Evolutionary conservation across 2,888 invertebrate genomes (phyloP), one percentile per base, ranked within the genome.

Genomic region (Drosophila tanythrix): DNA sequence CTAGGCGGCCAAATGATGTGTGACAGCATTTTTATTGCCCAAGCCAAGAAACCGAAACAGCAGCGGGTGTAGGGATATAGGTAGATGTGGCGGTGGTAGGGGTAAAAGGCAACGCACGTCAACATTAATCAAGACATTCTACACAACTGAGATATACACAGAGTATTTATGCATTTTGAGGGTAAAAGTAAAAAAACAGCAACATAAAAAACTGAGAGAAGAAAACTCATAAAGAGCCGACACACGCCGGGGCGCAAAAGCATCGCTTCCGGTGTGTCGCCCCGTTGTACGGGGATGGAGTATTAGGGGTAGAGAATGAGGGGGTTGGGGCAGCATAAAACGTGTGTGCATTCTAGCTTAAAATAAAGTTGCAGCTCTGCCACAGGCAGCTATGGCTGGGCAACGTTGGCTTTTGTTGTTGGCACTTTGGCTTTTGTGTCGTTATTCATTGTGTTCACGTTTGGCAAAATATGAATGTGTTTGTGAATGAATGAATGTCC

Each of bases 261-360:
- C 86, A 79, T 79, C 82, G 78, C 70, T 87, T 89, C 87, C 87
- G 87, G 90, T 81, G 81, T 89, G 83, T 88, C 88, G 89, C 85
- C 70, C 70, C 64, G 51, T 60, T 57, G 62, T 50, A 59, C 48
- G 53, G 31, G 48, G 25, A 31, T 40, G 58, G 25, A 8, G 15
- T 25, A 21, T 21, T 21, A 21, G 33, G 25, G 21, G 33, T 27
- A 21, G 11, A 2, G 2, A 10, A 2, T 13, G 21, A 7, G 3
- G 3, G 29, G 10, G 56, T n/a, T 51, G 64, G 57, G n/a, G 31
- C 27, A 48, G 46, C 48, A 72, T 66, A 68, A 70, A 81, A 81
- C 82, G 82, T 85, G 81, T 87, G 90, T 88, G 88, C 86, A 87
- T 88, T 87, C 82, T 89, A 88, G 90, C 90, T 85, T 89, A 82